phyloP scores from a whole-genome alignment of 2,797 vertebrate genomes.

The Acanthornis magna region DNA sequence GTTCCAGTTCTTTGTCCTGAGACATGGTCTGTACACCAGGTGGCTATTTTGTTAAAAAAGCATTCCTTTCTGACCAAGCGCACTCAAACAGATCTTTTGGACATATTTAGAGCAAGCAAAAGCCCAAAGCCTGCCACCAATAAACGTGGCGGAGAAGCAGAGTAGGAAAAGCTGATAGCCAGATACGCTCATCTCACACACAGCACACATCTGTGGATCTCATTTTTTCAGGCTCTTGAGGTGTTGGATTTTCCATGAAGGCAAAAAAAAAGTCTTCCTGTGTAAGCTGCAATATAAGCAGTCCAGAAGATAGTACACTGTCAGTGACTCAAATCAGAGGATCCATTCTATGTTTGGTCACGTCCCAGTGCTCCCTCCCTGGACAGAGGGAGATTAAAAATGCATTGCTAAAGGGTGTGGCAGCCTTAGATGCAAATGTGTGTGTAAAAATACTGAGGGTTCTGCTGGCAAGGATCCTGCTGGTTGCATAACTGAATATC shows the following conservation, averaged over 20 bases:
- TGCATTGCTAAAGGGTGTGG: background rate
- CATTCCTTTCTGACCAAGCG: background rate
- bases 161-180: background rate
- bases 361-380: background rate
- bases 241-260: conserved; percentile 10
- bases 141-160: background rate
- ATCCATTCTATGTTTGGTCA: background rate
- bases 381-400: background rate
- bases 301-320: background rate
- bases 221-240: background rate
- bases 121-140: background rate
- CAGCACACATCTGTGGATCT: conserved; percentile 28
- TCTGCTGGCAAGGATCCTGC: conserved; percentile 26
- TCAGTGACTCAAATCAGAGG: background rate
- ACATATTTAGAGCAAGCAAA: background rate
- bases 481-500: conserved; percentile 24
- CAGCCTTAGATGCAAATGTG: background rate
- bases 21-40: background rate
- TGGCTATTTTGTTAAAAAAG: background rate
- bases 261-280: background rate
- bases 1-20: background rate
- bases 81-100: background rate
- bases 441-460: background rate
- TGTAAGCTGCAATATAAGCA: background rate
- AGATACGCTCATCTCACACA: background rate